Base-by-base conservation (phyloP, 2,797 vertebrate species). In the Florisuga fusca region DNA sequence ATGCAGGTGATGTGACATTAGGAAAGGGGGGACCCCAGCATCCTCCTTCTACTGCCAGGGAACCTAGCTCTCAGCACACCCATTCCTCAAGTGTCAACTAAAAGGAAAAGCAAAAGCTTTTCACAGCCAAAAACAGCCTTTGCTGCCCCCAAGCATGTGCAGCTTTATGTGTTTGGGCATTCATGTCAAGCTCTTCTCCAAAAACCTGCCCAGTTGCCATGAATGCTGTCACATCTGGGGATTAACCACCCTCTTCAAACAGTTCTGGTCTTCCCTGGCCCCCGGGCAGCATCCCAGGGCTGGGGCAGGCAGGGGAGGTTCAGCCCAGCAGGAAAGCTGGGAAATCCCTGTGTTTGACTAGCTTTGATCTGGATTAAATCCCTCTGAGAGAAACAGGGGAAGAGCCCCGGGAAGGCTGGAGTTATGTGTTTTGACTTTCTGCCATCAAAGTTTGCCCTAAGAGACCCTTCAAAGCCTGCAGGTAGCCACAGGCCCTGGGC, bases 321-420 rank as follows among this genome's bases (percentile, higher is more conserved):
- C n/a, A 74, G 20, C 72, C 46, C 76, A 29, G 59, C 27, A 75
- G 84, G 38, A 89, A 89, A 82, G 59, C 77, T 71, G 78, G 46
- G 71, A 92, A 93, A 95, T 87, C 72, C 81, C n/a, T 66, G 48
- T 55, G 57, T 93, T 85, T 87, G 64, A 59, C 61, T 38, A 11
- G 53, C 92, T 94, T 94, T 93, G 83, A 87, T 94, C 84, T 67
- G 79, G 23, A 82, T 87, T 91, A 89, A 92, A 89, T 81, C 84
- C 66, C 58, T 64, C 46, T 10, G 61, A 80, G 10, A 64, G 36
- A 59, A 82, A 51, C 12, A 51, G 67, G 74, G n/a, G 62, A 68
- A 33, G 29, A 82, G 62, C 34, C 18, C 34, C 75, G 27, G 76
- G 53, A 84, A 79, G 69, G 46, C 62, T 23, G 34, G 33, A 45